These are phyloP conservation scores for Chaenocephalus aceratus DNA, from an alignment of 2,113 vertebrate species.

Conservation along the genomic window DNA sequence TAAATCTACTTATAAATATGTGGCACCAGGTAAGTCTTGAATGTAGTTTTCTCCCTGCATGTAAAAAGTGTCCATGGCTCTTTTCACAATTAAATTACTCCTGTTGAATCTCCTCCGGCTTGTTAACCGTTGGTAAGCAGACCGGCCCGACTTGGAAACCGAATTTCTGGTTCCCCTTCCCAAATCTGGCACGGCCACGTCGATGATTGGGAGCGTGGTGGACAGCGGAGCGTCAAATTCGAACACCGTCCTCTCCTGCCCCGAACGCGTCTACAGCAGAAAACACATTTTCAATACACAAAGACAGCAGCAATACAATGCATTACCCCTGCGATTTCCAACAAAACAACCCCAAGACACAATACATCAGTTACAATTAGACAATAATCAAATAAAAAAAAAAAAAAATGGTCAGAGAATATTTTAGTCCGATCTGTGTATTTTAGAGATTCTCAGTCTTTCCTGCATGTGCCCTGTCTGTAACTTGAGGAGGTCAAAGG, in stretches of 20 bases:
- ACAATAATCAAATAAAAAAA: no score
- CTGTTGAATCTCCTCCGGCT: conserved; percentile 34
- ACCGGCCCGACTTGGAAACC: conserved; percentile 96
- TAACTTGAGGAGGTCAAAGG: no score
- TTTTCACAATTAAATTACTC: conserved; percentile 60
- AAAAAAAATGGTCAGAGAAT: no score
- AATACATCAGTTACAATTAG: no score
- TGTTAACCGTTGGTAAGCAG: conserved; percentile 93
- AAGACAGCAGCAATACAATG: no score
- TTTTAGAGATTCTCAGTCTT: no score
- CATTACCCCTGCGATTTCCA: no score
- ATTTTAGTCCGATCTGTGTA: no score
- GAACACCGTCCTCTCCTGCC: conserved; percentile 92
- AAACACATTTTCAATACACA: background rate
- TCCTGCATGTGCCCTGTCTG: no score
- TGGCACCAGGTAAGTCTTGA: conserved; percentile 46
- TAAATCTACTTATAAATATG: conserved; percentile 75
- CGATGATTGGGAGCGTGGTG: conserved; percentile 91
- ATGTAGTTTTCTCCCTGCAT: conserved; percentile 73
- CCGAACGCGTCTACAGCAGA: conserved; percentile 88
- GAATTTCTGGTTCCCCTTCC: conserved; percentile 95
- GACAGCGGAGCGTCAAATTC: conserved; percentile 92
- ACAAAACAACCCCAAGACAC: no score
- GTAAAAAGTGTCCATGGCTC: conserved; percentile 76
- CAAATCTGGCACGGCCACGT: conserved; percentile 95